These are phyloP conservation scores for Scaptomyza cyrtandrae DNA, from an alignment of 2,888 invertebrate genomes.

Conservation along the genomic window DNA sequence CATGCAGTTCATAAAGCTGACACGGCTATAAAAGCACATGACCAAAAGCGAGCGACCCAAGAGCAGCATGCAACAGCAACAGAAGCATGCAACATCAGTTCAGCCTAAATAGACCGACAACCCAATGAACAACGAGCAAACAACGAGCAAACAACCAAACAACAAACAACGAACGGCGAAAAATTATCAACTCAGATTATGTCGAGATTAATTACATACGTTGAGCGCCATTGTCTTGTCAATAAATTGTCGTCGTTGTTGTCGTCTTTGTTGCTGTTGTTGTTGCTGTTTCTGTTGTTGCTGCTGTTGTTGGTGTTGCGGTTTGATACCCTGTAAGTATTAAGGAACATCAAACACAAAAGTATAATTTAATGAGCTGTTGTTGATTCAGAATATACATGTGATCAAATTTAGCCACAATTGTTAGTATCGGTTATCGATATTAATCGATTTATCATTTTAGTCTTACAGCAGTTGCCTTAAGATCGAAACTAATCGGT, in stretches of 20 bases:
- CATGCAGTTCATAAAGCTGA: constrained; percentile 75
- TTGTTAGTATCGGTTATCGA: background rate
- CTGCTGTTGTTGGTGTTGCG: constrained; percentile 33
- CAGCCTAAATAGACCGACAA: constrained; percentile 64
- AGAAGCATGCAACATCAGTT: constrained; percentile 28
- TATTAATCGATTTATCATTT: background rate
- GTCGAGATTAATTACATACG: constrained; percentile 84
- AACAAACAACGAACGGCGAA: constrained; percentile 63
- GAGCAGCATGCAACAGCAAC: constrained; percentile 38
- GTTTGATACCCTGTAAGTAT: constrained; percentile 28
- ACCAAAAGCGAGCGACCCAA: constrained; percentile 59
- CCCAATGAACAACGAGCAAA: constrained; percentile 44
- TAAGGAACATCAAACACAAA: background rate
- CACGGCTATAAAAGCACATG: constrained; percentile 76
- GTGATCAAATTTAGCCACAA: background rate
- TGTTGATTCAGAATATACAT: background rate
- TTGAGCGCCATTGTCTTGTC: constrained; percentile 83
- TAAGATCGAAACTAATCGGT: no score
- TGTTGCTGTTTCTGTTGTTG: constrained; percentile 41
- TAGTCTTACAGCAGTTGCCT: no score
- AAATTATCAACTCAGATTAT: constrained; percentile 84
- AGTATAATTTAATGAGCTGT: background rate
- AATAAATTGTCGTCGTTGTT: constrained; percentile 77
- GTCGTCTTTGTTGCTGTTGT: constrained; percentile 41
- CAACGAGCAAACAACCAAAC: constrained; percentile 45